Conservation (phyloP, 2,888 invertebrate species). For the Ceramica pisi region DNA sequence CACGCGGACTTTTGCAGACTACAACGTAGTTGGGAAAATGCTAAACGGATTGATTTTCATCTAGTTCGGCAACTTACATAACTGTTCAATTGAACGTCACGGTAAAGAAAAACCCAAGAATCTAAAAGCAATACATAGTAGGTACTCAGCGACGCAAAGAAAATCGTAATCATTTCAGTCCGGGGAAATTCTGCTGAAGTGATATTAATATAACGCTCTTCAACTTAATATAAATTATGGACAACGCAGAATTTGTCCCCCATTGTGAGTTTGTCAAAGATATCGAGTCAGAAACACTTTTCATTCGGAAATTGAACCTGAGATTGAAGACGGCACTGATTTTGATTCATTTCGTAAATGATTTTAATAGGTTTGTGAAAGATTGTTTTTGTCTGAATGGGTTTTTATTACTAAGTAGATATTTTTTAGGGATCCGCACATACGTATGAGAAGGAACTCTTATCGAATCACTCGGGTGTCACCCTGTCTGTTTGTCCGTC, state of each 20-base stretch:
- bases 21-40: too few relatives aligned
- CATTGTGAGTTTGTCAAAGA: constrained; percentile 18
- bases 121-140: neutral
- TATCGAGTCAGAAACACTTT: constrained; percentile 22
- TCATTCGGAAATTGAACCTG: constrained; percentile 31
- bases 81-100: too few relatives aligned
- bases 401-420: neutral
- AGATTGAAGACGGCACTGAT: constrained; percentile 5
- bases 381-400: neutral
- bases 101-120: neutral
- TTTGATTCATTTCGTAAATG: constrained; percentile 10
- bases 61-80: too few relatives aligned
- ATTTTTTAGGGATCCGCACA: too few relatives aligned
- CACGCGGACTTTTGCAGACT: too few relatives aligned
- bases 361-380: neutral
- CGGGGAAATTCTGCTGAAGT: constrained; percentile 4
- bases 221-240: constrained; percentile 27
- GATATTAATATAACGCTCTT: constrained; percentile 15
- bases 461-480: too few relatives aligned
- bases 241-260: constrained; percentile 23
- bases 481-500: too few relatives aligned
- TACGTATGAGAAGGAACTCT: too few relatives aligned
- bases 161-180: neutral
- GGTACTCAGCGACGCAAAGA: neutral
- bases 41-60: too few relatives aligned